A percentile compares a stretch with the other conserved stretches of the same genome.
Evolutionary conservation across 2,888 invertebrate species (phyloP).

Genomic region (Dusona sp.): DNA sequence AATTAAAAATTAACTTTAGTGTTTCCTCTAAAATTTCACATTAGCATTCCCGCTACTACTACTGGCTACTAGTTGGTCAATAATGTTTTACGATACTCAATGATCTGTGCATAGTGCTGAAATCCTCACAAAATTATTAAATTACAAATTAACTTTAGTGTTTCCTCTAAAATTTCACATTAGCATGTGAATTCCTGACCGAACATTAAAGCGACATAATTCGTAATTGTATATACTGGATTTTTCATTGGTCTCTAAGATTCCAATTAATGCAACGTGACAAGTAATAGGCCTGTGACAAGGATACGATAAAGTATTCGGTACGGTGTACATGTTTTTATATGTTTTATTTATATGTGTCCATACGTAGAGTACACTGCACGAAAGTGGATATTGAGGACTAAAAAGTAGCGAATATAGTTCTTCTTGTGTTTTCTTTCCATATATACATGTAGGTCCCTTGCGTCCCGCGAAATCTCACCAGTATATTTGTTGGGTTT

Average conservation of each 20-base stretch:
- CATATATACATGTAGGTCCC: slow-evolving; percentile 32
- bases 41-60: too few species aligned
- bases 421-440: slow-evolving; percentile 73
- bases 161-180: too few species aligned
- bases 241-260: not conserved
- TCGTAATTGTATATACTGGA: not conserved
- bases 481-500: slow-evolving; percentile 71
- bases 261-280: slow-evolving; percentile 9
- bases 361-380: not conserved
- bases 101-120: too few species aligned
- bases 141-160: too few species aligned
- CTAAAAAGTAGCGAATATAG: slow-evolving; percentile 77
- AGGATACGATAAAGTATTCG: not conserved
- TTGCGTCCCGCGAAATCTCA: slow-evolving; percentile 48
- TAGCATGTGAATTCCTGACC: too few species aligned
- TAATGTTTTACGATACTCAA: too few species aligned
- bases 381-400: slow-evolving; percentile 83
- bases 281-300: not conserved
- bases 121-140: too few species aligned
- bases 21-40: too few species aligned
- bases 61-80: too few species aligned
- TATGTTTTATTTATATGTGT: not conserved
- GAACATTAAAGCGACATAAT: too few species aligned
- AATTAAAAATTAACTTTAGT: too few species aligned
- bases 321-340: not conserved